These are phyloP conservation scores for Enteromius radiatus DNA, from an alignment of 2,797 vertebrate genomes.

Conservation along the genomic window DNA sequence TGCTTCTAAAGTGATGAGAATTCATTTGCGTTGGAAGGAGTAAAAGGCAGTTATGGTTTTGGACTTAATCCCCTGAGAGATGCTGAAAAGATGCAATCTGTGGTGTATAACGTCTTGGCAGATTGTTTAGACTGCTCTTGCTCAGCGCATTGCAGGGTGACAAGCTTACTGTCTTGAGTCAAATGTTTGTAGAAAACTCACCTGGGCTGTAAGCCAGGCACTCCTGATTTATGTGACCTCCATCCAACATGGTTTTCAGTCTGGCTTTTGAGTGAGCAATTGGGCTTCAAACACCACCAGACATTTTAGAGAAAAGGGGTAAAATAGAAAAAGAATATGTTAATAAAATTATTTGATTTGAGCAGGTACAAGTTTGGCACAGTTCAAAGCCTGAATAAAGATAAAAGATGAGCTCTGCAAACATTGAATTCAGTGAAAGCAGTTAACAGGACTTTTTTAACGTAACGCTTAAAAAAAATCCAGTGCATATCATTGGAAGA, in stretches of 20 bases:
- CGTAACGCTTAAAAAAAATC: background rate
- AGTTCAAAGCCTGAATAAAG: background rate
- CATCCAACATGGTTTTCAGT: slow-evolving; percentile 17
- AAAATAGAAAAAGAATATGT: background rate
- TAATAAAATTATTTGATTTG: background rate
- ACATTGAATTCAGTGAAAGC: background rate
- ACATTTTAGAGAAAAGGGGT: background rate
- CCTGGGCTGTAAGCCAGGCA: slow-evolving; percentile 55
- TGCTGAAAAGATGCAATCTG: slow-evolving; percentile 18
- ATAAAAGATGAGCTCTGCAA: background rate
- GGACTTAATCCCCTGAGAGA: slow-evolving; percentile 22
- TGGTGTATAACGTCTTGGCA: slow-evolving; percentile 26
- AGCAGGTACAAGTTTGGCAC: background rate
- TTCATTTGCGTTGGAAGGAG: slow-evolving; percentile 33
- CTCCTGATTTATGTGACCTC: slow-evolving; percentile 34
- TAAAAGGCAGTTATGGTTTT: slow-evolving; percentile 34
- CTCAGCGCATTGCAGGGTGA: slow-evolving; percentile 53
- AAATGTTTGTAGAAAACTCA: slow-evolving; percentile 62
- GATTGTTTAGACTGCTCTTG: slow-evolving; percentile 37
- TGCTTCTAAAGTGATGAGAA: slow-evolving; percentile 35
- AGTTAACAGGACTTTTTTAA: background rate
- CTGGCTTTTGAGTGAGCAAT: slow-evolving; percentile 9
- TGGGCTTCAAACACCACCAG: background rate
- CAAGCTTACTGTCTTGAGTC: slow-evolving; percentile 60
- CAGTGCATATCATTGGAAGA: background rate